These are phyloP conservation scores for Neomicropteryx cornuta DNA, from an alignment of 1,140 invertebrate species.

Conservation along the genomic window DNA sequence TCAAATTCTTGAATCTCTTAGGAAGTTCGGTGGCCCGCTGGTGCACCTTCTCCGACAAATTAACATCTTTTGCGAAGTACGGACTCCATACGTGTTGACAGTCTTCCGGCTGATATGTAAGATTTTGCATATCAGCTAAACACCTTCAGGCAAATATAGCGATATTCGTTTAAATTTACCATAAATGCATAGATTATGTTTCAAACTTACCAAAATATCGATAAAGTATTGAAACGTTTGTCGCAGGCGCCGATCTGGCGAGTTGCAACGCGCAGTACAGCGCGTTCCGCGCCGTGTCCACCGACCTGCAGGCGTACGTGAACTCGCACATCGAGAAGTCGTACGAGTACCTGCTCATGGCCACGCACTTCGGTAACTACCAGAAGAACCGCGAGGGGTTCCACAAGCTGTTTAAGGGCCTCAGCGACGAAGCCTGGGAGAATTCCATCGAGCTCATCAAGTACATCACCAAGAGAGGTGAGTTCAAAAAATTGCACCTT, in stretches of 20 bases:
- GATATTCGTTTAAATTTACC: too few relatives aligned
- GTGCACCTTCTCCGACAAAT: too few relatives aligned
- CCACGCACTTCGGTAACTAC: slow-evolving; percentile 67
- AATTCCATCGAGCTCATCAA: slow-evolving; percentile 64
- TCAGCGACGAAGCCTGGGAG: slow-evolving; percentile 64
- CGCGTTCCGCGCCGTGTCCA: slow-evolving; percentile 35
- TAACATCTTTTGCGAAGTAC: too few relatives aligned
- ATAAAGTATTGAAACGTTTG: background rate
- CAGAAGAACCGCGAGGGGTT: slow-evolving; percentile 66
- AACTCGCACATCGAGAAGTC: slow-evolving; percentile 55
- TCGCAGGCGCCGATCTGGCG: slow-evolving; percentile 21
- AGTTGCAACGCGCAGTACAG: slow-evolving; percentile 61
- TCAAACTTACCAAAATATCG: too few relatives aligned
- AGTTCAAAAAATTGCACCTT: slow-evolving; percentile 15
- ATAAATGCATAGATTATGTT: too few relatives aligned
- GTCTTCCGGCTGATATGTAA: too few relatives aligned
- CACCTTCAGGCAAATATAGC: too few relatives aligned
- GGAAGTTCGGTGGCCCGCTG: too few relatives aligned
- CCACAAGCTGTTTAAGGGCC: slow-evolving; percentile 55
- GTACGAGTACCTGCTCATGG: slow-evolving; percentile 61
- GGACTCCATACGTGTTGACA: too few relatives aligned
- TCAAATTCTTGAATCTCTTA: too few relatives aligned
- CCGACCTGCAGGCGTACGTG: slow-evolving; percentile 47
- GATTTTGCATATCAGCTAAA: too few relatives aligned
- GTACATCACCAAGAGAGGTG: slow-evolving; percentile 62